These are phyloP conservation scores for Orius laevigatus DNA, from an alignment of 1,140 invertebrate species.

Conservation along the genomic window DNA sequence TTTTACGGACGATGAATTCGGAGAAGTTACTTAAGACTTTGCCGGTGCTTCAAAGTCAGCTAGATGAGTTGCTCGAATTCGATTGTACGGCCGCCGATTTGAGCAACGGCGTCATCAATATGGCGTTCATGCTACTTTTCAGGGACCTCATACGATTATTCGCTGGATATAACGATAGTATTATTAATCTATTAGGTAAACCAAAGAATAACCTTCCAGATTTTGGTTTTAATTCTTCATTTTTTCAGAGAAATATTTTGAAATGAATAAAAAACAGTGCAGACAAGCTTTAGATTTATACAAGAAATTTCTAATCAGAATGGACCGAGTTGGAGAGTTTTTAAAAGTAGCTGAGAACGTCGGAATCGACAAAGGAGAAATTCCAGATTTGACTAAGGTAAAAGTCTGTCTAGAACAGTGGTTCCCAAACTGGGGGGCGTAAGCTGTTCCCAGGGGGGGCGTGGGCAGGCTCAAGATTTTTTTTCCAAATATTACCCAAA, in stretches of 20 bases:
- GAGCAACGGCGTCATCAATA: slow-evolving; percentile 95
- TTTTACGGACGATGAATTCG: slow-evolving; percentile 89
- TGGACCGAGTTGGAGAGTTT: slow-evolving; percentile 98
- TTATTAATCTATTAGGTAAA: slow-evolving; percentile 91
- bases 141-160: slow-evolving; percentile 96
- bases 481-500: too few species aligned
- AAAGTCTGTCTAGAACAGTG: slow-evolving; percentile 17
- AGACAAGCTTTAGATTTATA: slow-evolving; percentile 96
- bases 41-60: slow-evolving; percentile 84
- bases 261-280: slow-evolving; percentile 99
- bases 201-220: slow-evolving; percentile 9
- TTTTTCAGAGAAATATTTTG: slow-evolving; percentile 86
- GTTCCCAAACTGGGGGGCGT: too few species aligned
- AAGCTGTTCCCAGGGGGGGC: too few species aligned
- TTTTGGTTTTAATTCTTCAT: background rate
- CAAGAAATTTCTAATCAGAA: slow-evolving; percentile 96
- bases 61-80: slow-evolving; percentile 93
- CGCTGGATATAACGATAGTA: slow-evolving; percentile 99
- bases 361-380: slow-evolving; percentile 97
- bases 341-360: slow-evolving; percentile 95
- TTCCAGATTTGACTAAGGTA: slow-evolving; percentile 93
- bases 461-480: too few species aligned
- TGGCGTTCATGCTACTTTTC: slow-evolving; percentile 96
- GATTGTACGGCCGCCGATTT: slow-evolving; percentile 94
- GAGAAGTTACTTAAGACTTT: slow-evolving; percentile 95